Percentiles rank a stretch among this genome's conserved stretches.
Evolutionary conservation across 1,140 invertebrate species (phyloP).

Genomic region (Leptoteleia sp.): DNA sequence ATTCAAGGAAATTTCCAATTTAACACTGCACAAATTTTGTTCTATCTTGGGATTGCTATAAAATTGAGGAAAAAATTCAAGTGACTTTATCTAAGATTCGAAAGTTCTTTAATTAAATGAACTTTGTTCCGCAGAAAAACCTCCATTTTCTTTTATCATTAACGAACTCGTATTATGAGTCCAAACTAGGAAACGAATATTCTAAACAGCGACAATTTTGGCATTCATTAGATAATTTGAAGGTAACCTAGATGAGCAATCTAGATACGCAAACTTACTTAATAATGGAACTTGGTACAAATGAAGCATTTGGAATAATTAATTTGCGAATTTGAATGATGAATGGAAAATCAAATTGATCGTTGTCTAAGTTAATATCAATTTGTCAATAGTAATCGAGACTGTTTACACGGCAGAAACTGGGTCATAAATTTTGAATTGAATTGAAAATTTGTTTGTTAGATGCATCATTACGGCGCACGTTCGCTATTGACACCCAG

Average conservation of each 20-base stretch:
- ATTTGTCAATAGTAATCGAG: conserved; percentile 42
- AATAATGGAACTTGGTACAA: background rate
- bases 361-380: conserved; percentile 38
- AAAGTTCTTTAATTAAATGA: background rate
- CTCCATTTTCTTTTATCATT: too few species aligned
- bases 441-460: conserved; percentile 21
- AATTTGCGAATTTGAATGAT: conserved; percentile 15
- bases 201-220: too few species aligned
- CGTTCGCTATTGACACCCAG: conserved; percentile 7
- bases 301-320: conserved; percentile 7
- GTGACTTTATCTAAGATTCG: background rate
- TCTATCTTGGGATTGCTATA: too few species aligned
- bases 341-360: conserved; percentile 22
- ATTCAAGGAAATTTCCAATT: too few species aligned
- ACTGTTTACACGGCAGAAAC: conserved; percentile 27
- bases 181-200: too few species aligned
- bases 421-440: conserved; percentile 36
- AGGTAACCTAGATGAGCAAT: background rate
- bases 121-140: too few species aligned
- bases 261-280: background rate
- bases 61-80: conserved; percentile 1
- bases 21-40: too few species aligned
- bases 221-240: background rate
- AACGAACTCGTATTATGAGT: too few species aligned
- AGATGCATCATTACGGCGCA: conserved; percentile 12